Conservation (phyloP, 1,140 invertebrate genomes). For the Nebria ingens region DNA sequence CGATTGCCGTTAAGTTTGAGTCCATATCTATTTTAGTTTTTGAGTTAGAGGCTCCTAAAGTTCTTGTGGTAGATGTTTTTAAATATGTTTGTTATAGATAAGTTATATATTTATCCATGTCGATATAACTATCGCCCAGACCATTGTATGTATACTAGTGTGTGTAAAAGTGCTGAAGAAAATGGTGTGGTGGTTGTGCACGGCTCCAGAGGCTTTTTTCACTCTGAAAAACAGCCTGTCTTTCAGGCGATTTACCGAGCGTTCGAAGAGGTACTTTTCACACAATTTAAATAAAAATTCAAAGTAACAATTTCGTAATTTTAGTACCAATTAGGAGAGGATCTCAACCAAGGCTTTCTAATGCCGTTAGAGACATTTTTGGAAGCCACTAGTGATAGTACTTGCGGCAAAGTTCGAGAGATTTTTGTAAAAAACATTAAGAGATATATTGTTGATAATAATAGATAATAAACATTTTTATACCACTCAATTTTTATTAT, state of each 20-base stretch:
- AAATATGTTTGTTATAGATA: conserved; percentile 44
- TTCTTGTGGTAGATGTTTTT: no score
- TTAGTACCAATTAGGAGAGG: conserved; percentile 39
- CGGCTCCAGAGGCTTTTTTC: conserved; percentile 77
- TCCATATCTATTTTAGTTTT: no score
- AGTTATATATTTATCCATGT: conserved; percentile 72
- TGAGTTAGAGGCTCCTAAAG: no score
- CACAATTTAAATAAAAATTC: conserved; percentile 12
- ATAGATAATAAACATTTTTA: conserved; percentile 4
- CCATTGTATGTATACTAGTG: conserved; percentile 89
- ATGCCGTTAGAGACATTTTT: conserved; percentile 36
- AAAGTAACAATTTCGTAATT: conserved; percentile 23
- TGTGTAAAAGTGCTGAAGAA: conserved; percentile 64
- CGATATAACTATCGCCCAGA: conserved; percentile 87
- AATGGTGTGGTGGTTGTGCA: conserved; percentile 78
- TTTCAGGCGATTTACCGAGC: conserved; percentile 67
- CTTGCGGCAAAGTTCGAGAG: conserved; percentile 39
- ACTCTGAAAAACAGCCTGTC: conserved; percentile 72
- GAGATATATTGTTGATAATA: conserved; percentile 22
- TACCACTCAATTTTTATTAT: neutral
- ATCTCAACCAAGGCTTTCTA: conserved; percentile 36
- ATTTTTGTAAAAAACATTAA: conserved; percentile 38
- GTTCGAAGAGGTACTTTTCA: conserved; percentile 48
- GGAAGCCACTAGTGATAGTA: conserved; percentile 31
- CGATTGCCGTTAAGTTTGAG: no score